Conservation (phyloP, 1,140 invertebrate genomes). For the Drosophila prosaltans region DNA sequence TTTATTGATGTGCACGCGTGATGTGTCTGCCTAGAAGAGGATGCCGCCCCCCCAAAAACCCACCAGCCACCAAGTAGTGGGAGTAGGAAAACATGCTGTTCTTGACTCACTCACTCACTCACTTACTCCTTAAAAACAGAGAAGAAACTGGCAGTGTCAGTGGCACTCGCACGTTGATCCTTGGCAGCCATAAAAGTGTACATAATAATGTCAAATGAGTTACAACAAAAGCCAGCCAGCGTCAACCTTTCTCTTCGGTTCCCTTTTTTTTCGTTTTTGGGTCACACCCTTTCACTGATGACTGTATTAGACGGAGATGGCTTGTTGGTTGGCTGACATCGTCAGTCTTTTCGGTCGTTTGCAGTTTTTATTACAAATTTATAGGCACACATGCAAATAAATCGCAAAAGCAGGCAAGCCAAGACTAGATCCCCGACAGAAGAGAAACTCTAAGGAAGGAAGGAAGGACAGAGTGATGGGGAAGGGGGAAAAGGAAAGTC, state of each 20-base stretch:
- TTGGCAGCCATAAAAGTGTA: conserved; percentile 75
- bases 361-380: conserved; percentile 82
- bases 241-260: conserved; percentile 1
- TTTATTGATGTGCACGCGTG: conserved; percentile 71
- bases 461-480: background rate
- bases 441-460: background rate
- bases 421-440: background rate
- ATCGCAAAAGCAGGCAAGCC: conserved; percentile 48
- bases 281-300: conserved; percentile 60
- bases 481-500: conserved; percentile 9
- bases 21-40: conserved; percentile 52
- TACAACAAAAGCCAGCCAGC: conserved; percentile 70
- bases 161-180: conserved; percentile 59
- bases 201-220: conserved; percentile 82
- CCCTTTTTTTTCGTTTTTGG: background rate
- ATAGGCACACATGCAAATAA: conserved; percentile 82
- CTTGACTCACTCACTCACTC: conserved; percentile 22
- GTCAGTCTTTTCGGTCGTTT: conserved; percentile 70
- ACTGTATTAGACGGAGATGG: conserved; percentile 64
- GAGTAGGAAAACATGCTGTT: conserved; percentile 10
- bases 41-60: too few species aligned
- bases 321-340: conserved; percentile 29
- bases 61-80: too few species aligned
- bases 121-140: conserved; percentile 31
- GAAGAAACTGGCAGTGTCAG: conserved; percentile 1